Percentiles rank a stretch among this genome's conserved stretches.
These are phyloP conservation scores for Apamea monoglypha DNA, from an alignment of 2,888 invertebrate species.

Conservation along the genomic window DNA sequence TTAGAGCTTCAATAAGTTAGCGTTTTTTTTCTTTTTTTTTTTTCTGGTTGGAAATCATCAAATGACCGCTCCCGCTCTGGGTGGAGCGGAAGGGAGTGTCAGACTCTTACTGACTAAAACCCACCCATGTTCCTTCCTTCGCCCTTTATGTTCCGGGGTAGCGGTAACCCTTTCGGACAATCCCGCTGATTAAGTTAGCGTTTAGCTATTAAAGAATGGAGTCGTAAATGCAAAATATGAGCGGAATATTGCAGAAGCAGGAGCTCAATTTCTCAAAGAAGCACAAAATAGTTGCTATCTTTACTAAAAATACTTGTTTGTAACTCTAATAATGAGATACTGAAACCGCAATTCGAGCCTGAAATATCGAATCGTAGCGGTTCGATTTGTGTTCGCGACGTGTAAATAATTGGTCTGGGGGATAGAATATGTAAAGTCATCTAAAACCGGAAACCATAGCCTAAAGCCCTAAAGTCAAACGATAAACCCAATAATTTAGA, in stretches of 20 bases:
- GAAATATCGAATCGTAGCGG: conserved; percentile 23
- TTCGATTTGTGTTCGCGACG: conserved; percentile 30
- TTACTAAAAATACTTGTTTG: not conserved
- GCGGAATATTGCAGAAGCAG: conserved; percentile 18
- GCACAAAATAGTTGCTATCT: conserved; percentile 30
- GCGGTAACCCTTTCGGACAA: too few relatives aligned
- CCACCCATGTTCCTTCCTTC: too few relatives aligned
- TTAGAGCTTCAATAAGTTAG: conserved; percentile 62
- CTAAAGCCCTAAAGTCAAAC: not conserved
- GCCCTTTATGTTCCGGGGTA: too few relatives aligned
- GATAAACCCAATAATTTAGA: not conserved
- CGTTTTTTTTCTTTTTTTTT: too few relatives aligned
- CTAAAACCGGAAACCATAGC: not conserved
- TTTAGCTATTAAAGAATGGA: conserved; percentile 29
- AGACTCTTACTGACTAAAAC: too few relatives aligned
- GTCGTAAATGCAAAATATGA: conserved; percentile 45
- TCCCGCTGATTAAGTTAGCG: conserved; percentile 49
- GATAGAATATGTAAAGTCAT: not conserved
- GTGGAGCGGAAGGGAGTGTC: too few relatives aligned
- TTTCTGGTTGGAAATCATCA: too few relatives aligned
- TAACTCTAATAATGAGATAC: conserved; percentile 13
- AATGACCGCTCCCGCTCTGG: too few relatives aligned
- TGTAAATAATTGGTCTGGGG: conserved; percentile 19
- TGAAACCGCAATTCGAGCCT: conserved; percentile 5
- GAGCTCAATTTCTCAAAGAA: conserved; percentile 19